Percentiles rank a stretch among this genome's conserved stretches.
phyloP scores from a whole-genome alignment of 2,888 invertebrate genomes.

The Papilio demoleus region DNA sequence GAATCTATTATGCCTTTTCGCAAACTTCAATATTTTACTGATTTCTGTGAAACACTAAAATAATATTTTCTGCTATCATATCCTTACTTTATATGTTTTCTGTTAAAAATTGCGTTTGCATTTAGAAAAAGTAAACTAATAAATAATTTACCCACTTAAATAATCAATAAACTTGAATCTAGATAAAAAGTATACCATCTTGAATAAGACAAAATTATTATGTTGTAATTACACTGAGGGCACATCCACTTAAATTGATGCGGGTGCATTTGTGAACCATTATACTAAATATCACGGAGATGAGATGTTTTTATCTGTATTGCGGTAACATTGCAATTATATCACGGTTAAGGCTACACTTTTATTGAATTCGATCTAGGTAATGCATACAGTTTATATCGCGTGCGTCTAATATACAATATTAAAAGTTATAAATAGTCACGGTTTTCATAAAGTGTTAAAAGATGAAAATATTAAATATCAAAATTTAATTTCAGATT shows the following conservation, averaged over 20 bases:
- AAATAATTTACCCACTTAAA: neutral
- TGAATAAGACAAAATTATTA: constrained; percentile 13
- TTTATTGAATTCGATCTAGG: constrained; percentile 7
- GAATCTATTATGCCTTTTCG: too few relatives aligned
- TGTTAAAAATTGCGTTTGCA: neutral
- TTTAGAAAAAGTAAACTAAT: neutral
- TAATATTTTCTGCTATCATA: too few relatives aligned
- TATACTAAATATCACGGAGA: constrained; percentile 44
- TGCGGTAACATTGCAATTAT: constrained; percentile 13
- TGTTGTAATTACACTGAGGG: constrained; percentile 40
- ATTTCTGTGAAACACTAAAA: too few relatives aligned
- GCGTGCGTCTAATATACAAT: neutral
- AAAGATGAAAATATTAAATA: neutral
- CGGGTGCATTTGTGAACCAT: constrained; percentile 49
- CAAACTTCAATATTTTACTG: too few relatives aligned
- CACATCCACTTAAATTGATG: constrained; percentile 49
- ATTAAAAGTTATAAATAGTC: neutral
- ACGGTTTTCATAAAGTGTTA: neutral
- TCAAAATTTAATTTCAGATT: constrained; percentile 42
- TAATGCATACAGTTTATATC: neutral
- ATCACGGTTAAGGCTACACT: constrained; percentile 1
- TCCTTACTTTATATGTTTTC: neutral
- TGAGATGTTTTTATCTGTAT: constrained; percentile 16
- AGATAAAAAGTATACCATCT: neutral
- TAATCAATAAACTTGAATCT: constrained; percentile 1